phyloP scores from a whole-genome alignment of 2,888 invertebrate genomes.

The Trilocha varians region DNA sequence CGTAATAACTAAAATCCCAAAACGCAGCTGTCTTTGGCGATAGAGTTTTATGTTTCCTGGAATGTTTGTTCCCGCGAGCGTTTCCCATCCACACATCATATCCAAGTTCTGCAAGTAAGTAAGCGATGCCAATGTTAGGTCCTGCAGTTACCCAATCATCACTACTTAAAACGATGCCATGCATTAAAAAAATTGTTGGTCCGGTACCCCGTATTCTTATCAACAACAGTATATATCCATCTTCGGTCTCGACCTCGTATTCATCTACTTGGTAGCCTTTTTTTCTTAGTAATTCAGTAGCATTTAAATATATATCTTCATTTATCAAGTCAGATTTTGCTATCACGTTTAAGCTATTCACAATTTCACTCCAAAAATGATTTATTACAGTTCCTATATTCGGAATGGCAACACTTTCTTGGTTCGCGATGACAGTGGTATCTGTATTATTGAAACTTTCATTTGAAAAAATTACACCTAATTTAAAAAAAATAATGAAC shows the following conservation, averaged over 20 bases:
- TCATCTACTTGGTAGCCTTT: constrained; percentile 20
- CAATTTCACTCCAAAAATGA: not conserved
- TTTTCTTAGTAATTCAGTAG: constrained; percentile 19
- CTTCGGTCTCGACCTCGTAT: constrained; percentile 75
- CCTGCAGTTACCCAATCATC: constrained; percentile 48
- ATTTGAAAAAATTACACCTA: not conserved
- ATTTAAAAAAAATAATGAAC: not conserved
- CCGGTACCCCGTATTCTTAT: constrained; percentile 77
- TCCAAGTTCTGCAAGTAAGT: constrained; percentile 71
- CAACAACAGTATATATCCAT: constrained; percentile 81
- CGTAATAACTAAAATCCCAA: constrained; percentile 68
- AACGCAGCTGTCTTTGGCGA: constrained; percentile 48
- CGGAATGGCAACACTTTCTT: not conserved
- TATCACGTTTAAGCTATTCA: not conserved
- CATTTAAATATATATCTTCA: constrained; percentile 19
- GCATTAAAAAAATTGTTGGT: constrained; percentile 59
- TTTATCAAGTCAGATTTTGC: constrained; percentile 1
- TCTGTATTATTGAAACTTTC: not conserved
- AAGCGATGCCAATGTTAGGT: constrained; percentile 39
- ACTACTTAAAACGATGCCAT: constrained; percentile 43
- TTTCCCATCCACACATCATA: constrained; percentile 88
- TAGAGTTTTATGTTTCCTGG: constrained; percentile 62
- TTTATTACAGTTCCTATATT: not conserved
- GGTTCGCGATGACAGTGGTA: not conserved
- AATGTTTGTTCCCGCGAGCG: constrained; percentile 81